Base-by-base conservation (phyloP, 2,113 vertebrate genomes). In the Galeopterus variegatus region DNA sequence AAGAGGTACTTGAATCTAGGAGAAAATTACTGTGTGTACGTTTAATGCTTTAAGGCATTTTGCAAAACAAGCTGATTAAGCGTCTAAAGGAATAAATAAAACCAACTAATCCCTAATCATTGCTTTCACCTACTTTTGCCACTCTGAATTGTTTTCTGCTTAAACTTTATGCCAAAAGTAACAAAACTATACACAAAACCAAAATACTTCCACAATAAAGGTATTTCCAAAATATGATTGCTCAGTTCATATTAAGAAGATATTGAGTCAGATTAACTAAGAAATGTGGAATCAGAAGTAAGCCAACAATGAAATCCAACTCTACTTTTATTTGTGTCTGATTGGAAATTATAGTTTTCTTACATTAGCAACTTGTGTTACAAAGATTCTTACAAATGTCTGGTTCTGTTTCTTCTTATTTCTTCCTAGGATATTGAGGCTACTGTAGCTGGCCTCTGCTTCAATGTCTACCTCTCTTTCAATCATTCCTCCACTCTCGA, bases 121-220 rank as follows among this genome's bases (percentile, higher is more conserved):
- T 60, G 26, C 9, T 60, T 75, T 50, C n/a, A 41, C 10, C 5
- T 24, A 88, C 31, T 73, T 72, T 75, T 80, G 28, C 5, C 31
- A 56, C 52, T 93, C 33, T 36, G 33, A 95, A 50, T 58, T 88
- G 6, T 69, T 90, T 73, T 65, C 14, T 80, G 48, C 31, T 85
- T 56, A 56, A 90, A 50, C 6, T 36, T 81, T 86, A 80, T 65
- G 65, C 6, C 48, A 86, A 72, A 58, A 45, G 64, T 9, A 64
- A n/a, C 50, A 70, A 93, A 84, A 77, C 56, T 48, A 58, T 52
- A 86, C 21, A 91, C 50, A 65, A 15, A 45, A 31, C n/a, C 45
- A 75, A 93, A 90, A 94, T 81, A 50, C 14, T 64, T 93, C 26
- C 48, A 24, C 4, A 85, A 41, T 72, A 79, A 91, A 88, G 12